Evolutionary conservation across 2,888 invertebrate genomes (phyloP), one percentile per base, ranked within the genome.

Genomic region (Plebejus argus): DNA sequence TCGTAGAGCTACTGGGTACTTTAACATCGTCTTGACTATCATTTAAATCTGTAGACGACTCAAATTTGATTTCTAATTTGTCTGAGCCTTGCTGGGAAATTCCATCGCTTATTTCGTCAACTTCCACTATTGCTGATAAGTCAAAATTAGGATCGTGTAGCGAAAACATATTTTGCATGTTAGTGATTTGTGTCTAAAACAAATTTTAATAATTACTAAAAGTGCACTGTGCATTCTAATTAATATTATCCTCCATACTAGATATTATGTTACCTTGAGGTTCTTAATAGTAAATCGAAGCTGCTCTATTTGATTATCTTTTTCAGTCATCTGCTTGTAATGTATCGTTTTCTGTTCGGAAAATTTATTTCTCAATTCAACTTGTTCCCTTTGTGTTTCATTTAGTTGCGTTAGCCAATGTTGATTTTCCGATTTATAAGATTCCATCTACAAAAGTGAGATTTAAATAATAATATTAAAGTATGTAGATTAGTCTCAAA

Each of bases 341-440:
- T 90, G 86, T 1, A 86, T 58, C 0, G 92, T 86, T 80, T 91
- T 93, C 79, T 93, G 92, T 78, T 94, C 94, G 0, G 93, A 91
- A 3, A 95, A 84, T 78, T 93, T 91, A 20, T 92, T 86, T 7
- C 95, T 92, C 56, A 95, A 82, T 49, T 94, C 95, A 78, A 91
- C 86, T 49, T 95, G 94, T 79, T 95, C 95, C 1, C 90, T 89
- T 80, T 95, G 95, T 70, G 91, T 93, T 61, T 92, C 92, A 77
- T 88, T 94, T 0, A 95, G 88, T 83, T 96, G 96, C 4, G 91
- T 85, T 39, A 95, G 83, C 95, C 96, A 96, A 82, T 96, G 96
- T 77, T 95, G 94, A 70, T 95, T 94, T 84, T 96, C 96, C 4
- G 92, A 94, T 83, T 96, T 95, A 83, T 96, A 96, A 28, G 95